Evolutionary conservation across 2,113 vertebrate genomes (phyloP).

Genomic region (Phycodurus eques): DNA sequence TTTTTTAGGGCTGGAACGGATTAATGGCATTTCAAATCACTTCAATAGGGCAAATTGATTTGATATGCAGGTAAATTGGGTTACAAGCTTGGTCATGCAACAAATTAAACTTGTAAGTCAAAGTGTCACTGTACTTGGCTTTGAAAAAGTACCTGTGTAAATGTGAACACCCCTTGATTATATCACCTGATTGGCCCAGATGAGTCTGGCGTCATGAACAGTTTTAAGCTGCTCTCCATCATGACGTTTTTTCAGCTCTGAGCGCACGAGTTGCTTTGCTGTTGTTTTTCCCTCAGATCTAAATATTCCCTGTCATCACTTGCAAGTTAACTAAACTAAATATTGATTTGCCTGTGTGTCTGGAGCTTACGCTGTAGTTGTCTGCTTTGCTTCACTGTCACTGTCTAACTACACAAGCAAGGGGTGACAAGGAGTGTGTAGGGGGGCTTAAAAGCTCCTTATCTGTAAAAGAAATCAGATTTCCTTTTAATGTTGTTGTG

Average conservation of each 20-base stretch:
- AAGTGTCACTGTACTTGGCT: too few species aligned
- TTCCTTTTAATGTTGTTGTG: slow-evolving; percentile 31
- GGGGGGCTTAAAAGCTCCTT: slow-evolving; percentile 21
- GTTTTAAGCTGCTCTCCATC: background rate
- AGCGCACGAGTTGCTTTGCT: background rate
- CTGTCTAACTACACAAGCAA: slow-evolving; percentile 23
- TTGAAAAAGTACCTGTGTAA: too few species aligned
- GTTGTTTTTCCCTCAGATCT: slow-evolving; percentile 9
- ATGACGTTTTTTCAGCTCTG: slow-evolving; percentile 15
- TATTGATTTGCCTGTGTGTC: background rate
- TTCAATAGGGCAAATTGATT: too few species aligned
- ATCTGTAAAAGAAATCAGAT: slow-evolving; percentile 62
- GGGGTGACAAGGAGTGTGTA: slow-evolving; percentile 40
- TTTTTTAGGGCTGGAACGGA: too few species aligned
- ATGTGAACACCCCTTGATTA: too few species aligned
- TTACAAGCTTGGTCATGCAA: too few species aligned
- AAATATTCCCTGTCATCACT: slow-evolving; percentile 5
- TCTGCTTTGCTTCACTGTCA: slow-evolving; percentile 23
- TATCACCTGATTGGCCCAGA: too few species aligned
- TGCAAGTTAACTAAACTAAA: background rate
- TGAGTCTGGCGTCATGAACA: background rate
- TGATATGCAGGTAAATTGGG: too few species aligned
- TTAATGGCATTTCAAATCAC: too few species aligned
- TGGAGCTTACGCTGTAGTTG: slow-evolving; percentile 15
- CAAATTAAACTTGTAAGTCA: too few species aligned